Percentiles rank a stretch among this genome's conserved stretches.
These are phyloP conservation scores for Aporophyla nigra DNA, from an alignment of 2,888 invertebrate species.

Conservation along the genomic window DNA sequence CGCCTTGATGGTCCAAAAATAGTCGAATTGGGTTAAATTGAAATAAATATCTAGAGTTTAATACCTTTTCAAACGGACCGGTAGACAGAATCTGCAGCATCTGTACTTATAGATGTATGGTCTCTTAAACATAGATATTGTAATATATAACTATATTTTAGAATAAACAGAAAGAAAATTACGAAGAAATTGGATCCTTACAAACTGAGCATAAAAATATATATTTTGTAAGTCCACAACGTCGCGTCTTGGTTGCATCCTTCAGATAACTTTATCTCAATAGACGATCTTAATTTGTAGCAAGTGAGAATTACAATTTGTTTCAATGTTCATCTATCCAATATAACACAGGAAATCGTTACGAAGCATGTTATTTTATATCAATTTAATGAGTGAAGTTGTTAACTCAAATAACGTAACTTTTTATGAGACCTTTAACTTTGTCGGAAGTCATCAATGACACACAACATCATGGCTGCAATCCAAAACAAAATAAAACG, in stretches of 20 bases:
- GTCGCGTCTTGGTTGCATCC: neutral
- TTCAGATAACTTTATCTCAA: neutral
- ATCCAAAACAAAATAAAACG: slow-evolving; percentile 27
- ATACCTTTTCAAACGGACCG: too few relatives aligned
- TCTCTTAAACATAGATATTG: too few relatives aligned
- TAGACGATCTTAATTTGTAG: slow-evolving; percentile 11
- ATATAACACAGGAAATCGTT: slow-evolving; percentile 42
- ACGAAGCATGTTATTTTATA: slow-evolving; percentile 30
- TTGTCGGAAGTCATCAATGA: slow-evolving; percentile 14
- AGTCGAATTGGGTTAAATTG: too few relatives aligned
- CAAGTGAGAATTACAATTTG: slow-evolving; percentile 12
- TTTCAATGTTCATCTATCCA: slow-evolving; percentile 29
- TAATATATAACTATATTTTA: too few relatives aligned
- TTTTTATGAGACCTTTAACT: slow-evolving; percentile 10
- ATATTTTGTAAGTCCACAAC: neutral
- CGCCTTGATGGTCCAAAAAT: too few relatives aligned
- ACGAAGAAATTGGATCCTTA: too few relatives aligned
- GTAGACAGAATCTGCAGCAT: too few relatives aligned
- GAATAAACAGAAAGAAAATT: too few relatives aligned
- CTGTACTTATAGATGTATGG: too few relatives aligned
- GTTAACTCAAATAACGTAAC: slow-evolving; percentile 21
- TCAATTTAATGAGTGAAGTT: slow-evolving; percentile 37
- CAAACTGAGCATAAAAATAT: too few relatives aligned
- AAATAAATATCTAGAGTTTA: too few relatives aligned
- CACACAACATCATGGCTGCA: slow-evolving; percentile 6